A percentile compares a stretch with the other conserved stretches of the same genome.
These are phyloP conservation scores for Drosophila subsilvestris DNA, from an alignment of 2,888 invertebrate genomes.

Conservation along the genomic window DNA sequence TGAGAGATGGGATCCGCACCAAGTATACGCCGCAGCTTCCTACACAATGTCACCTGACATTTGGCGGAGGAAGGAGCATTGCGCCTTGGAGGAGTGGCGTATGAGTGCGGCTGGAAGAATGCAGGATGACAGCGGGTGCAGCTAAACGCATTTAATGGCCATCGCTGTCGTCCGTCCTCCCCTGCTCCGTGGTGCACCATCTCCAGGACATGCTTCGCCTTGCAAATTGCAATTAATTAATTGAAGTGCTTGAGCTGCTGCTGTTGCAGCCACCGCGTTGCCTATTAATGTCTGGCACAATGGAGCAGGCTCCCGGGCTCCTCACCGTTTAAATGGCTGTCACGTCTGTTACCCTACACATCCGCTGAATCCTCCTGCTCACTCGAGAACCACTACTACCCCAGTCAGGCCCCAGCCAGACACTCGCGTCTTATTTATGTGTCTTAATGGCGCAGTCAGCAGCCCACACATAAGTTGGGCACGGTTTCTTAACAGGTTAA, in stretches of 20 bases:
- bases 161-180: slow-evolving; percentile 53
- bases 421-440: slow-evolving; percentile 56
- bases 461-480: slow-evolving; percentile 22
- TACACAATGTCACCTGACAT: slow-evolving; percentile 44
- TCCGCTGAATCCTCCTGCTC: not conserved
- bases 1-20: slow-evolving; percentile 40
- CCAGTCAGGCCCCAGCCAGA: slow-evolving; percentile 15
- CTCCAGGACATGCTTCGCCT: slow-evolving; percentile 54
- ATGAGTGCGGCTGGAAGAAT: not conserved
- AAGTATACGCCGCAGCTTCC: slow-evolving; percentile 59
- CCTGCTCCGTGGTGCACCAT: slow-evolving; percentile 25
- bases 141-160: slow-evolving; percentile 69
- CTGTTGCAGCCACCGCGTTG: slow-evolving; percentile 17
- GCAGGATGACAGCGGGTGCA: slow-evolving; percentile 23
- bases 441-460: slow-evolving; percentile 22
- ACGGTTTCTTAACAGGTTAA: slow-evolving; percentile 35
- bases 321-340: slow-evolving; percentile 62
- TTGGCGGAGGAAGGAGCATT: not conserved
- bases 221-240: slow-evolving; percentile 78
- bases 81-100: not conserved
- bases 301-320: slow-evolving; percentile 10
- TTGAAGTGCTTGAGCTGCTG: slow-evolving; percentile 68
- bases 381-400: not conserved
- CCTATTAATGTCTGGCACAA: slow-evolving; percentile 61
- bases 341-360: slow-evolving; percentile 50